phyloP scores from a whole-genome alignment of 2,888 invertebrate species.

The Aspidapion aeneum region DNA sequence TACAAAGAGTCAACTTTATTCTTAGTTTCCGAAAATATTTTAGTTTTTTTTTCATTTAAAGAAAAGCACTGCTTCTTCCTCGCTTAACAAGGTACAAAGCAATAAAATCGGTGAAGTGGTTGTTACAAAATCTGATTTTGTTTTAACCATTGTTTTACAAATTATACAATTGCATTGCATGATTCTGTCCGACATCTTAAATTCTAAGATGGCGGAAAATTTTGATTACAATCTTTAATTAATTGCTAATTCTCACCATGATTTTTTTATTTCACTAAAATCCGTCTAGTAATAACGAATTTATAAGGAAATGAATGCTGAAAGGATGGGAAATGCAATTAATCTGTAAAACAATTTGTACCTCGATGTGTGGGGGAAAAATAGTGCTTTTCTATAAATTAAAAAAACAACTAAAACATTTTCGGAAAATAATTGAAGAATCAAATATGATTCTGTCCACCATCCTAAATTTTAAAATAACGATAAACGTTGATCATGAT shows the following conservation, averaged over 20 bases:
- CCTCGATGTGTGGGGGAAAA: background rate
- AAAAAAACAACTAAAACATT: background rate
- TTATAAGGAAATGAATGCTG: background rate
- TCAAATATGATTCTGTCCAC: background rate
- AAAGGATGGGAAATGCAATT: background rate
- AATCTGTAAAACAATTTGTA: background rate
- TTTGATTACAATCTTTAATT: too few species aligned
- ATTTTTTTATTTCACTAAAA: background rate
- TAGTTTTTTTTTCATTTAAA: too few species aligned
- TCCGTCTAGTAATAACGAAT: background rate
- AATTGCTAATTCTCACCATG: background rate
- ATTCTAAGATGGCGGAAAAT: background rate
- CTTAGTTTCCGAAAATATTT: too few species aligned
- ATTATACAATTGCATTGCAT: too few species aligned
- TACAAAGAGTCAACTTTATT: too few species aligned
- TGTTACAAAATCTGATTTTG: too few species aligned
- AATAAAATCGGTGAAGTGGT: too few species aligned
- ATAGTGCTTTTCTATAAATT: background rate
- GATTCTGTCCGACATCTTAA: background rate
- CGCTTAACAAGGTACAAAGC: too few species aligned
- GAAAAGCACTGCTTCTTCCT: too few species aligned
- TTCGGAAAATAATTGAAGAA: background rate
- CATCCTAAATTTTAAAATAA: background rate
- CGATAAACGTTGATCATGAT: background rate
- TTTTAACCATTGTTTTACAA: too few species aligned